Base-by-base conservation (phyloP, 1,140 invertebrate genomes). In the Formica selysi region DNA sequence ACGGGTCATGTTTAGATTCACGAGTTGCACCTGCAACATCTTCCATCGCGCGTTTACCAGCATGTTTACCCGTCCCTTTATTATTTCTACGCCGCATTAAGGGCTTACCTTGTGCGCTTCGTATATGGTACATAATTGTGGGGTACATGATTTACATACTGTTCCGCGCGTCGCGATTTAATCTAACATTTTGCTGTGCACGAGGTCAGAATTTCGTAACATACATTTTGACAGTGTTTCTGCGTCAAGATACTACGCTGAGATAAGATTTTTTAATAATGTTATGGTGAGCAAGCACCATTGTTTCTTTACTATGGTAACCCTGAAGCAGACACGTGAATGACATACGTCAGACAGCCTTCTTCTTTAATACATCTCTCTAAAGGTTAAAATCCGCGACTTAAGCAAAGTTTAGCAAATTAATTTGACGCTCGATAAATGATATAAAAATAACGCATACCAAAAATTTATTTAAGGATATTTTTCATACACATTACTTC, bases 31-130 rank as follows among this genome's bases (percentile, higher is more conserved):
- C 79, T 81, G 79, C 68, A 83, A 81, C 79, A 74, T 83, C 79
- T 83, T 83, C 51, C 79, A 83, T 73, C 79, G 68, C 67, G 54
- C 79, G 29, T 73, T 81, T 73, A 73, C 79, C 67, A 61, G 67
- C 67, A 7, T 26, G 79, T 38, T 71, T 59, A 32, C 51, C n/a
- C 67, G 67, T 44, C 67, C 79, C 79, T 83, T 83, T 83, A 83
- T 83, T 83, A 83, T 83, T 83, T 83, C 79, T 83, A 38, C 79
- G 79, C 79, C 54, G 79, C 68, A 83, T 83, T 83, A 83, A 83
- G 57, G 68, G 79, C 79, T 83, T 83, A 83, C 68, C 36, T 26
- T 26, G 68, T 62, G 48, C 41, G 68, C 79, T 83, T 62, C 79
- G 79, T 71, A 13, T 74, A 74, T 57, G 79, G 68, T 59, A 62